These are phyloP conservation scores for Chelonus formosanus DNA, from an alignment of 2,888 invertebrate species.

Conservation along the genomic window DNA sequence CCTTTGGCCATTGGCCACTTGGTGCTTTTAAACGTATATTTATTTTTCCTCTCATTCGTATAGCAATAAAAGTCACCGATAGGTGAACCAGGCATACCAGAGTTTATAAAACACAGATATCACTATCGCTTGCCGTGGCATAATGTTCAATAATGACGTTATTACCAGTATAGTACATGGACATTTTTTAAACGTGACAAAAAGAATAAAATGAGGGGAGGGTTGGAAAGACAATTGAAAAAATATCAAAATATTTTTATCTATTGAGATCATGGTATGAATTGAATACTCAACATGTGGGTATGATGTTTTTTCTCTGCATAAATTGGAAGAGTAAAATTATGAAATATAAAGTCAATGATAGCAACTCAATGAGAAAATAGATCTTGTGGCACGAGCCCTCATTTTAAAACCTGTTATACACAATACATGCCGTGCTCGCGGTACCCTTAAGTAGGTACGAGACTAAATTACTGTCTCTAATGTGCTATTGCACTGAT, in stretches of 20 bases:
- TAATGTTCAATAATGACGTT: conserved; percentile 18
- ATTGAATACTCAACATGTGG: too few relatives aligned
- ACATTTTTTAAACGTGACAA: conserved; percentile 12
- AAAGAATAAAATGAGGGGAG: neutral
- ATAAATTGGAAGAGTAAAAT: conserved; percentile 1
- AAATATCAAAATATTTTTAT: too few relatives aligned
- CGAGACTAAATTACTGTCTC: conserved; percentile 50
- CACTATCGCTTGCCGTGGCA: conserved; percentile 39
- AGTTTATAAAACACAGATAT: conserved; percentile 48
- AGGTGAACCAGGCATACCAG: conserved; percentile 32
- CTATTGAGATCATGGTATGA: too few relatives aligned
- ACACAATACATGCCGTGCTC: conserved; percentile 26
- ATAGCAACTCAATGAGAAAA: conserved; percentile 23
- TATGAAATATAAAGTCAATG: conserved; percentile 16
- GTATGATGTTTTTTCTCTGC: too few relatives aligned
- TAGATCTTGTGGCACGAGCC: conserved; percentile 41
- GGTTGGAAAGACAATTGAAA: neutral
- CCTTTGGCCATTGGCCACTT: conserved; percentile 1
- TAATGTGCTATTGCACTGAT: conserved; percentile 56
- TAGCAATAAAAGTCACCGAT: conserved; percentile 33
- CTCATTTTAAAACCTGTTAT: conserved; percentile 33
- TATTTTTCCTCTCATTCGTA: conserved; percentile 23
- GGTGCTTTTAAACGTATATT: conserved; percentile 16
- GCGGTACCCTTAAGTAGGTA: conserved; percentile 42
- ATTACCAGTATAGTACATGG: neutral